Conservation (phyloP, 2,888 invertebrate species). For the Pinctada fucata region DNA sequence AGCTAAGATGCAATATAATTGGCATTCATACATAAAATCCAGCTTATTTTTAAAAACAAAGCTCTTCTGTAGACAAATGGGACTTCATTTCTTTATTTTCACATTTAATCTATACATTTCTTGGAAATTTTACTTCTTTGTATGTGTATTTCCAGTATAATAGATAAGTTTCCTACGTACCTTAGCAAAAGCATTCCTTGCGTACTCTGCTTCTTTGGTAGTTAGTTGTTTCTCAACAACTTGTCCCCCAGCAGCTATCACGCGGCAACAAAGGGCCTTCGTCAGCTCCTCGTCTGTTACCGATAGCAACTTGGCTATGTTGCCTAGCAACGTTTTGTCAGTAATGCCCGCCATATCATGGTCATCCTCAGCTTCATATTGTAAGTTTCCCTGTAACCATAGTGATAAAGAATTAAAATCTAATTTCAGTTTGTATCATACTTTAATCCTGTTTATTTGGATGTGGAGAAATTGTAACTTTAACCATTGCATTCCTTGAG, state of each 20-base stretch:
- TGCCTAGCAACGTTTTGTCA: slow-evolving; percentile 80
- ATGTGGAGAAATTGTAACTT: too few relatives aligned
- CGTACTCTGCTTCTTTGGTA: slow-evolving; percentile 89
- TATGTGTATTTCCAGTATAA: too few relatives aligned
- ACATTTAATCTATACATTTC: too few relatives aligned
- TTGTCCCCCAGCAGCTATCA: slow-evolving; percentile 95
- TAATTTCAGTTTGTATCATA: not conserved
- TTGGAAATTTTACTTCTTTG: too few relatives aligned
- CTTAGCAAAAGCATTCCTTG: slow-evolving; percentile 94
- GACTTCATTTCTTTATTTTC: too few relatives aligned
- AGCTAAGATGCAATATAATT: too few relatives aligned
- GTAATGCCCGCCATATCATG: slow-evolving; percentile 75
- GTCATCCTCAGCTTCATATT: slow-evolving; percentile 79
- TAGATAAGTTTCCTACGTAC: slow-evolving; percentile 70
- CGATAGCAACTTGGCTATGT: slow-evolving; percentile 81
- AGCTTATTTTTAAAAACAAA: too few relatives aligned
- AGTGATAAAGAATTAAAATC: not conserved
- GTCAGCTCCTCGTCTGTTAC: slow-evolving; percentile 84
- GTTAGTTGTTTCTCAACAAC: slow-evolving; percentile 94
- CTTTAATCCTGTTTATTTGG: not conserved
- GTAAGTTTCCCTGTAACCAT: slow-evolving; percentile 81
- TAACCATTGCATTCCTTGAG: too few relatives aligned
- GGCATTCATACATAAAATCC: too few relatives aligned
- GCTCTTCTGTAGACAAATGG: too few relatives aligned
- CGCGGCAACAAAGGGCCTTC: slow-evolving; percentile 88